phyloP scores from a whole-genome alignment of 2,888 invertebrate genomes.

The Clepsis dumicolana region DNA sequence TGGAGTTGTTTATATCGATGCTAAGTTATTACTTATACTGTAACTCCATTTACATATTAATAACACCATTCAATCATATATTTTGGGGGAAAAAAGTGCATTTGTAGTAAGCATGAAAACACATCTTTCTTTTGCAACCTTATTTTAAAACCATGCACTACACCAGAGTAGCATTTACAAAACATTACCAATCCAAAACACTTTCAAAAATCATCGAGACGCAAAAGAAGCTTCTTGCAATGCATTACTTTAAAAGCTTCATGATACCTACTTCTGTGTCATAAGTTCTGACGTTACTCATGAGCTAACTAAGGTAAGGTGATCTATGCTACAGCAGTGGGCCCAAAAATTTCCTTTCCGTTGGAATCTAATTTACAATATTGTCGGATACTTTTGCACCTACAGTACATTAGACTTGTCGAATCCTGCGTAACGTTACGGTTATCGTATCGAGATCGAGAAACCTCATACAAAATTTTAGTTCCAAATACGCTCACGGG shows the following conservation, averaged over 20 bases:
- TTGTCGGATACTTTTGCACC: too few relatives aligned
- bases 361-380: too few relatives aligned
- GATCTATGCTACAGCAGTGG: not conserved
- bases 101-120: not conserved
- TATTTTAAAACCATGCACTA: conserved; percentile 6
- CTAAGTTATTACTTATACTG: not conserved
- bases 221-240: not conserved
- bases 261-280: not conserved
- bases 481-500: too few relatives aligned
- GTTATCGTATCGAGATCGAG: too few relatives aligned
- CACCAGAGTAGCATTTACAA: not conserved
- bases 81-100: not conserved
- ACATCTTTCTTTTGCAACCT: not conserved
- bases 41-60: not conserved
- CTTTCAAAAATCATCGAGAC: not conserved
- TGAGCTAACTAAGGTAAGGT: not conserved
- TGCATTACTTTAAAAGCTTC: not conserved
- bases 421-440: too few relatives aligned
- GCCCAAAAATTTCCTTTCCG: too few relatives aligned
- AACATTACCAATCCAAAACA: not conserved
- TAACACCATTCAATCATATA: not conserved
- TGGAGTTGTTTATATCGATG: too few relatives aligned
- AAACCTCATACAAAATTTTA: too few relatives aligned
- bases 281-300: not conserved
- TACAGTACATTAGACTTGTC: too few relatives aligned